Conservation (phyloP, 1,140 invertebrate species). For the Physella acuta region DNA sequence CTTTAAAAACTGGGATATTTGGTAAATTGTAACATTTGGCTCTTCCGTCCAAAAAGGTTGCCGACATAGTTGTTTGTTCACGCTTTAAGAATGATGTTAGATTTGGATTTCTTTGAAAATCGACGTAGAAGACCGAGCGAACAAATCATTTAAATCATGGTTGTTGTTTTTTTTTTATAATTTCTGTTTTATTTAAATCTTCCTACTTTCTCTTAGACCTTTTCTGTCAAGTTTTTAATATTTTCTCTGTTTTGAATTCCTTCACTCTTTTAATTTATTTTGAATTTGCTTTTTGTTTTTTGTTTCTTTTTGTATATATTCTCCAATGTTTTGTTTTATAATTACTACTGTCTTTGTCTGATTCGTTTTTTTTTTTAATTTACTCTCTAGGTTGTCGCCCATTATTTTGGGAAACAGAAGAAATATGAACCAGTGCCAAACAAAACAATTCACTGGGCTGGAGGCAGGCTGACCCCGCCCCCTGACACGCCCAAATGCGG, state of each 20-base stretch:
- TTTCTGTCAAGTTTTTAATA: neutral
- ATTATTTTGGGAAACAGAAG: constrained; percentile 75
- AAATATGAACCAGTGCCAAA: constrained; percentile 67
- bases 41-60: too few species aligned
- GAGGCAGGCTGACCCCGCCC: constrained; percentile 69
- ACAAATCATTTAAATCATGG: too few species aligned
- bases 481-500: constrained; percentile 85
- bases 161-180: too few species aligned
- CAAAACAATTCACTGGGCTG: constrained; percentile 83
- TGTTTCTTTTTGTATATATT: neutral
- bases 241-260: neutral
- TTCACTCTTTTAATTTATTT: neutral
- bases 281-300: neutral
- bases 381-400: constrained; percentile 73
- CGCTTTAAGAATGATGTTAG: too few species aligned
- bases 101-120: too few species aligned
- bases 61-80: too few species aligned
- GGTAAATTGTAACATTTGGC: too few species aligned
- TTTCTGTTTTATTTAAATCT: too few species aligned
- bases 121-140: too few species aligned
- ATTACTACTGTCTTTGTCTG: neutral
- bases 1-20: too few species aligned
- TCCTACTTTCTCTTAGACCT: too few species aligned
- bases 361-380: neutral
- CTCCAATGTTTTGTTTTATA: too few species aligned